Evolutionary conservation across 2,888 invertebrate species (phyloP).

Genomic region (Tenthredo livida): DNA sequence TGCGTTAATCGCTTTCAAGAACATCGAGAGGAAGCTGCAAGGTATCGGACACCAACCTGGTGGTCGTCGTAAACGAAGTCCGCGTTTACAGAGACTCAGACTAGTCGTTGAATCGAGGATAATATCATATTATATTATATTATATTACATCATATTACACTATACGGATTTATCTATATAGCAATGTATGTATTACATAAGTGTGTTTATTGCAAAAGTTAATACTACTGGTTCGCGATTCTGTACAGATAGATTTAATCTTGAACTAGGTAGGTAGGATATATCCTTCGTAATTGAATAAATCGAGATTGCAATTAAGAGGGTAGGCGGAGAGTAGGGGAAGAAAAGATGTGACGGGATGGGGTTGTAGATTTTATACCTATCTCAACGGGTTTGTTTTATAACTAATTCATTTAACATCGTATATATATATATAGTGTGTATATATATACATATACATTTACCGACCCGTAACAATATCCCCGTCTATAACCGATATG

Average conservation of each 20-base stretch:
- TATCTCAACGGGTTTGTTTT: neutral
- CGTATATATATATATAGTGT: neutral
- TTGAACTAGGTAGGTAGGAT: neutral
- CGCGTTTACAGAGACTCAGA: neutral
- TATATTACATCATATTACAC: neutral
- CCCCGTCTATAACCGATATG: constrained; percentile 4
- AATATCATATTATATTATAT: neutral
- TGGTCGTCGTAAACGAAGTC: constrained; percentile 7
- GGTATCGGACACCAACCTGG: neutral
- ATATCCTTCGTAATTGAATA: constrained; percentile 25
- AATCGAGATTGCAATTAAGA: constrained; percentile 38
- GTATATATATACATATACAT: neutral
- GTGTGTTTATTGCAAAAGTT: constrained; percentile 21
- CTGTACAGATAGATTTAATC: neutral
- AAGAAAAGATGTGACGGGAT: neutral
- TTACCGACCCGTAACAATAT: constrained; percentile 14
- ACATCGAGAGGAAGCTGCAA: constrained; percentile 12
- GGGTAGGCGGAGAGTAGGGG: neutral
- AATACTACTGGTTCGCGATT: neutral
- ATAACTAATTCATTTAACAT: constrained; percentile 14
- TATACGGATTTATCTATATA: neutral
- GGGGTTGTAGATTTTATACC: constrained; percentile 6
- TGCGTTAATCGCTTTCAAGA: neutral
- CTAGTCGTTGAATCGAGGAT: neutral
- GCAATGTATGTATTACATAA: neutral